Conservation (phyloP, 2,888 invertebrate genomes). For the Cephalotes varians region DNA sequence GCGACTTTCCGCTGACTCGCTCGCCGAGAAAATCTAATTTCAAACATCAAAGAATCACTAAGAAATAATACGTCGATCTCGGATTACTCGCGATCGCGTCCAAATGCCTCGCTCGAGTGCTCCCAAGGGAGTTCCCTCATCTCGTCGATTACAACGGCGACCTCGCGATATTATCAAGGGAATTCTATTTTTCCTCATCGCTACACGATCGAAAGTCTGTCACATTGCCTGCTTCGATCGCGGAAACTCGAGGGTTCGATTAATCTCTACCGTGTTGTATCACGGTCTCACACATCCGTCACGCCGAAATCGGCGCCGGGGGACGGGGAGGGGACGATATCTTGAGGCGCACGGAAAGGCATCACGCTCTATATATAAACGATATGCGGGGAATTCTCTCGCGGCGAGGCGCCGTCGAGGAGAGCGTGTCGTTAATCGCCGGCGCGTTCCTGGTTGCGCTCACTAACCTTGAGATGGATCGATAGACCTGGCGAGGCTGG, state of each 20-base stretch:
- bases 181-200: not conserved
- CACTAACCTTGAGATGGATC: conserved; percentile 48
- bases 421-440: not conserved
- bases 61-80: not conserved
- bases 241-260: not conserved
- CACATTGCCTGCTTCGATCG: not conserved
- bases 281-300: not conserved
- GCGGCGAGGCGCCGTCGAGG: not conserved
- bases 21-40: not conserved
- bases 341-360: not conserved
- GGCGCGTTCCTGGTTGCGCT: not conserved
- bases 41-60: conserved; percentile 2
- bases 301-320: not conserved
- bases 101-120: not conserved
- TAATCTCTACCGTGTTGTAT: not conserved
- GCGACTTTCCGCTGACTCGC: not conserved
- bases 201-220: not conserved
- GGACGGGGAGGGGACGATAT: not conserved
- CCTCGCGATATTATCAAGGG: not conserved
- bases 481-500: conserved; percentile 7
- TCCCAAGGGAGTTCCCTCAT: not conserved
- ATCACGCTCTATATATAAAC: conserved; percentile 34
- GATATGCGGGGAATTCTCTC: conserved; percentile 1
- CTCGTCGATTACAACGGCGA: not conserved
- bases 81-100: not conserved